phyloP scores from a whole-genome alignment of 2,797 vertebrate genomes.

The Ibycter americanus region DNA sequence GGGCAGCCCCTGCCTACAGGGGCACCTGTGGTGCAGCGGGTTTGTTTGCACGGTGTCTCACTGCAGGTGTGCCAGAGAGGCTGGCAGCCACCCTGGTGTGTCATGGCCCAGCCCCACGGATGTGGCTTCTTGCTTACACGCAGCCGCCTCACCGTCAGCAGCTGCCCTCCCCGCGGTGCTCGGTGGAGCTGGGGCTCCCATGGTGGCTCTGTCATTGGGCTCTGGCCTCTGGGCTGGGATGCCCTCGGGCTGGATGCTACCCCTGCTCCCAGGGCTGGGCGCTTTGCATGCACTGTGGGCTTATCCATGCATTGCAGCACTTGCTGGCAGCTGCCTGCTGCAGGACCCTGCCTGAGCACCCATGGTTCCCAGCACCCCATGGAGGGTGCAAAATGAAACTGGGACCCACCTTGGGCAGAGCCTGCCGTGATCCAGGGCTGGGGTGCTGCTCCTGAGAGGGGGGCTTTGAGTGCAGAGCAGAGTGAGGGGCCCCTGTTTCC shows the following conservation, averaged over 20 bases:
- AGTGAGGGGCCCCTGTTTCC: background rate
- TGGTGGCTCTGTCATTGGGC: background rate
- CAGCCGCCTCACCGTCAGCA: rapidly evolving
- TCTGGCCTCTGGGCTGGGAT: background rate
- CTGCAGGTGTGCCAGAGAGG: background rate
- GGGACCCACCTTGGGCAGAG: background rate
- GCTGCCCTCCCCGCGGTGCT: background rate
- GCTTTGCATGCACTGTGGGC: rapidly evolving
- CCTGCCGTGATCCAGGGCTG: background rate
- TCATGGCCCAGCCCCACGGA: rapidly evolving
- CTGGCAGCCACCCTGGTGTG: rapidly evolving
- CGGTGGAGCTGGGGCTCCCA: rapidly evolving
- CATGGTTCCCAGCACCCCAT: background rate
- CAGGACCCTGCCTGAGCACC: no score
- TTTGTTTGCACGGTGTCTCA: background rate
- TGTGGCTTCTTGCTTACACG: background rate
- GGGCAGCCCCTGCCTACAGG: background rate
- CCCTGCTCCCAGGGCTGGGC: background rate
- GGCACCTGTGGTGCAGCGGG: no score
- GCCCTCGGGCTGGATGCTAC: background rate
- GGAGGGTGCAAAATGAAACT: background rate
- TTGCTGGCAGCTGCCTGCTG: background rate
- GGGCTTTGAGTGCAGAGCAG: background rate
- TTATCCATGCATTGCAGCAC: background rate
- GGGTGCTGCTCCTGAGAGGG: background rate